Percentiles rank a stretch among this genome's conserved stretches.
Conservation (phyloP, 2,113 vertebrate genomes). For the Tiliqua scincoides region DNA sequence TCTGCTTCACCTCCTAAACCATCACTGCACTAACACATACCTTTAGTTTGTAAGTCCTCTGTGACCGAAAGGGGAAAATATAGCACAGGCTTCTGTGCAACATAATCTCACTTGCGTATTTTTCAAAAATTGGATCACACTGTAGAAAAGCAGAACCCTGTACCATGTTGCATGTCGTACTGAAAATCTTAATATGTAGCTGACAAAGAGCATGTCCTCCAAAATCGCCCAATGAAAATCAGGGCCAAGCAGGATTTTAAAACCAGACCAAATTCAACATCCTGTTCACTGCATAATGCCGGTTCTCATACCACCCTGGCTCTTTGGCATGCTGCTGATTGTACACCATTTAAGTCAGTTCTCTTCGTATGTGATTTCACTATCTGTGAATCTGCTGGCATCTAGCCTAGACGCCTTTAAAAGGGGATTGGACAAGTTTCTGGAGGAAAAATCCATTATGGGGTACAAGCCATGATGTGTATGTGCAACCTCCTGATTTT, state of each 20-base stretch:
- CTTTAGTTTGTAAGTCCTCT: no score
- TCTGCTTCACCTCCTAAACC: background rate
- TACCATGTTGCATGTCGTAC: background rate
- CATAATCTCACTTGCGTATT: accelerated
- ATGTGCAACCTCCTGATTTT: no score
- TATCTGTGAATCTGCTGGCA: no score
- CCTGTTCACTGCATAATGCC: background rate
- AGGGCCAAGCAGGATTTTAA: background rate
- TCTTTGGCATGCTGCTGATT: background rate
- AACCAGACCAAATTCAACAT: background rate
- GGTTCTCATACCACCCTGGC: background rate
- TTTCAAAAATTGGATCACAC: background rate
- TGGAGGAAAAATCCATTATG: no score
- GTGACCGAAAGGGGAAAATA: background rate
- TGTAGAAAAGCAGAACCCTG: background rate
- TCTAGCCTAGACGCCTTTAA: no score
- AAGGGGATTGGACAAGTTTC: no score
- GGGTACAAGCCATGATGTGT: no score
- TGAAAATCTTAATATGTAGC: background rate
- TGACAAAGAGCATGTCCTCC: background rate
- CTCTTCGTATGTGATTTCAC: no score
- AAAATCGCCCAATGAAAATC: background rate
- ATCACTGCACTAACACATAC: background rate
- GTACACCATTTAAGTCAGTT: no score
- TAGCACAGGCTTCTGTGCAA: accelerated